Conservation (phyloP, 2,888 invertebrate species). For the Tetanocera ferruginea region DNA sequence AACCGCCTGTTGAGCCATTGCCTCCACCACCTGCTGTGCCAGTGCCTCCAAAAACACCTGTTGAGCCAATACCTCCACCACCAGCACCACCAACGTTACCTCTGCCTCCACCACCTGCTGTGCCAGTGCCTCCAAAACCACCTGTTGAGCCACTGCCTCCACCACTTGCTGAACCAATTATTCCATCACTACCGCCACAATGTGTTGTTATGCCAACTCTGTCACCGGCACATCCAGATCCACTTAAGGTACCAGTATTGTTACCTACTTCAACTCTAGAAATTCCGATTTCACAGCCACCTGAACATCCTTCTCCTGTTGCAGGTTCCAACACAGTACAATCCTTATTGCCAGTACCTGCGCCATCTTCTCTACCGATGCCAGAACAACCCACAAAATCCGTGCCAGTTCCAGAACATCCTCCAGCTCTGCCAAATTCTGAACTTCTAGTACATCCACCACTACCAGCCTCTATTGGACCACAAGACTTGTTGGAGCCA, state of each 20-base stretch:
- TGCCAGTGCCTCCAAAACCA: background rate
- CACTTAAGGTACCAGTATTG: background rate
- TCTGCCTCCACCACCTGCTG: background rate
- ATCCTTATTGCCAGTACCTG: too few species aligned
- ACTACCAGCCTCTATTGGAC: background rate
- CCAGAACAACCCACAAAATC: background rate
- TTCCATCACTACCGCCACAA: background rate
- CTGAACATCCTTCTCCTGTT: too few species aligned
- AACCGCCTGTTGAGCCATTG: background rate
- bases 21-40: background rate
- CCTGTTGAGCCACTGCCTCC: background rate
- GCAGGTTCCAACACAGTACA: too few species aligned
- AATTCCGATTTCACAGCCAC: too few species aligned
- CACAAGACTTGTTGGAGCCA: too few species aligned
- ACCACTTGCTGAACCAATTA: background rate
- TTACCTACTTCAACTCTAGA: too few species aligned
- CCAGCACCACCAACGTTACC: too few species aligned
- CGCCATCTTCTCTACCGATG: too few species aligned
- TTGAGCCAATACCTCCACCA: too few species aligned
- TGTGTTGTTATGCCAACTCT: background rate
- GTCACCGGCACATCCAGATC: background rate
- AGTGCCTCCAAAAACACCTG: too few species aligned
- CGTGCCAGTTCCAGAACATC: too few species aligned
- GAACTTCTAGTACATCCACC: background rate
- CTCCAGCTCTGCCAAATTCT: too few species aligned